These are phyloP conservation scores for Bactericera cockerelli DNA, from an alignment of 1,140 invertebrate genomes.

Conservation along the genomic window DNA sequence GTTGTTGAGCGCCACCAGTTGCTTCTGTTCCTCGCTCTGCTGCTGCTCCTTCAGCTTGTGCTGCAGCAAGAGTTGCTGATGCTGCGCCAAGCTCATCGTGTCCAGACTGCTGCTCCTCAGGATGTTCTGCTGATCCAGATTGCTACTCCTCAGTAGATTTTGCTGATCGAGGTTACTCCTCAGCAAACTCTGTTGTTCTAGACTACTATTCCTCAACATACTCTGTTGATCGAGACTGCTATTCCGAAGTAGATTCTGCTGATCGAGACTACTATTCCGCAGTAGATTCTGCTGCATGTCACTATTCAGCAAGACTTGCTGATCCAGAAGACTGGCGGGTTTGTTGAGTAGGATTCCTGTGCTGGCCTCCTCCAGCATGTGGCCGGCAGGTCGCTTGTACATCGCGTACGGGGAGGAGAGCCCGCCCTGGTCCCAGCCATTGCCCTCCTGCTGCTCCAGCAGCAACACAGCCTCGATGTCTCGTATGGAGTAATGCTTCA, in stretches of 20 bases:
- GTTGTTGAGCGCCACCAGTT: neutral
- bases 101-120: neutral
- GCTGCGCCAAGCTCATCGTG: neutral
- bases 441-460: neutral
- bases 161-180: too few species aligned
- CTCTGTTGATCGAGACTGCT: too few species aligned
- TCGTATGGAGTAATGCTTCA: neutral
- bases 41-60: neutral
- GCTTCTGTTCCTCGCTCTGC: neutral
- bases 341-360: too few species aligned
- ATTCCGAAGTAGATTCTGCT: too few species aligned
- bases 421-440: neutral
- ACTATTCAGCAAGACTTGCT: too few species aligned
- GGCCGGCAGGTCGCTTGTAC: neutral
- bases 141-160: too few species aligned
- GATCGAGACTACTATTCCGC: too few species aligned
- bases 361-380: neutral
- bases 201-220: too few species aligned
- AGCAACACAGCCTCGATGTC: constrained; percentile 4
- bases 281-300: neutral
- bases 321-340: too few species aligned
- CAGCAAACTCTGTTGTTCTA: too few species aligned
- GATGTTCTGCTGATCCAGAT: neutral
- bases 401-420: neutral
- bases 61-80: neutral